phyloP scores from a whole-genome alignment of 2,797 vertebrate genomes.

The Channallabes apus region DNA sequence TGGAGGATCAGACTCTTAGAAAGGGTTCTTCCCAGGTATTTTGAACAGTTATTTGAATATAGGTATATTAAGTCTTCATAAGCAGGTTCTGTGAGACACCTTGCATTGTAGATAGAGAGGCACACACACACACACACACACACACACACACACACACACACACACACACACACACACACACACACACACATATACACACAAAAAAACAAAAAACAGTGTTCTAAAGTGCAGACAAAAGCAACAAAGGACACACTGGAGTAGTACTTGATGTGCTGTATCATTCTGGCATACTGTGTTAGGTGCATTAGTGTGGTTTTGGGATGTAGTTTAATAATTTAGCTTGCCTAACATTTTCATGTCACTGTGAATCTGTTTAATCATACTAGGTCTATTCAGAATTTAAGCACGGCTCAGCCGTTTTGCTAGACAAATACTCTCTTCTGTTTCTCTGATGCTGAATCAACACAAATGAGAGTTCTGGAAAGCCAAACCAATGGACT shows the following conservation, averaged over 20 bases:
- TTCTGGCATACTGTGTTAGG: background rate
- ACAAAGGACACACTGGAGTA: background rate
- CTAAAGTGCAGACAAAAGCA: background rate
- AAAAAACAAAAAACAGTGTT: background rate
- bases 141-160: too few relatives aligned
- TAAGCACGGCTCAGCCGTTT: background rate
- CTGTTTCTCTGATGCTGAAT: background rate
- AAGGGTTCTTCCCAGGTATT: background rate
- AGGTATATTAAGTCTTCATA: background rate
- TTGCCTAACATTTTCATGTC: conserved; percentile 7
- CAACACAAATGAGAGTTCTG: background rate
- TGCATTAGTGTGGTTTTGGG: background rate
- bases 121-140: background rate
- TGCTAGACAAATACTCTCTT: background rate
- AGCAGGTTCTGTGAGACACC: background rate
- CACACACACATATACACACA: too few relatives aligned
- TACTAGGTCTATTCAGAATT: background rate
- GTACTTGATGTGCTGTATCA: background rate
- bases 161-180: too few relatives aligned
- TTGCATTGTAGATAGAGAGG: background rate
- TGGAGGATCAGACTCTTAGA: too few relatives aligned
- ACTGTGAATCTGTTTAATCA: background rate
- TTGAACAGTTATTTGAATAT: background rate
- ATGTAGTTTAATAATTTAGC: conserved; percentile 11
- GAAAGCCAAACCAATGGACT: background rate